phyloP scores from a whole-genome alignment of 1,140 invertebrate species.

The Polyergus mexicanus region DNA sequence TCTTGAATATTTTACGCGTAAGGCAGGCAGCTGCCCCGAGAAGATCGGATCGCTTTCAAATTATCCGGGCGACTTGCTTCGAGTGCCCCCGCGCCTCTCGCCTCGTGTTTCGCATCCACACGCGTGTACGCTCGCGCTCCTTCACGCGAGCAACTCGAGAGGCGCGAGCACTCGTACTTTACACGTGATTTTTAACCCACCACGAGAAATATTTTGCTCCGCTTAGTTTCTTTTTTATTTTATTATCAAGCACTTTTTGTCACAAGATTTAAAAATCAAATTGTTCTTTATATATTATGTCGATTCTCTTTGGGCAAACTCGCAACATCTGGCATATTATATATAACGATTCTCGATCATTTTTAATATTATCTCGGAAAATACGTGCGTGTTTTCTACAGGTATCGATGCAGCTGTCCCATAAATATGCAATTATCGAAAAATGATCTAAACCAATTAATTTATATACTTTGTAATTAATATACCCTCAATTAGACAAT shows the following conservation, averaged over 20 bases:
- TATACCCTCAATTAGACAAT: background rate
- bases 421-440: background rate
- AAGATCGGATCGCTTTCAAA: slow-evolving; percentile 86
- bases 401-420: background rate
- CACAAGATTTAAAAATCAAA: slow-evolving; percentile 5
- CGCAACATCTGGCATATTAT: slow-evolving; percentile 5
- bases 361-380: slow-evolving; percentile 16
- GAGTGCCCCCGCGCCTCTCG: slow-evolving; percentile 76
- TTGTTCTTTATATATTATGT: background rate
- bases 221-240: background rate
- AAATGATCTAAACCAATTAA: background rate
- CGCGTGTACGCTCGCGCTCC: slow-evolving; percentile 55
- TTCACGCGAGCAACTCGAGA: slow-evolving; percentile 17
- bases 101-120: slow-evolving; percentile 48
- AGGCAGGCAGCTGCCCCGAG: slow-evolving; percentile 85
- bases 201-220: slow-evolving; percentile 25
- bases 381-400: background rate
- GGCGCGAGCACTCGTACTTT: slow-evolving; percentile 49
- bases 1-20: slow-evolving; percentile 86
- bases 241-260: background rate
- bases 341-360: background rate
- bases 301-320: background rate
- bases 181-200: slow-evolving; percentile 67
- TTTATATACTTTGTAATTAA: background rate
- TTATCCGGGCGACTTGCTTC: slow-evolving; percentile 85